Evolutionary conservation across 2,113 vertebrate genomes (phyloP), one percentile per base, ranked within the genome.

Genomic region (Eretmochelys imbricata): DNA sequence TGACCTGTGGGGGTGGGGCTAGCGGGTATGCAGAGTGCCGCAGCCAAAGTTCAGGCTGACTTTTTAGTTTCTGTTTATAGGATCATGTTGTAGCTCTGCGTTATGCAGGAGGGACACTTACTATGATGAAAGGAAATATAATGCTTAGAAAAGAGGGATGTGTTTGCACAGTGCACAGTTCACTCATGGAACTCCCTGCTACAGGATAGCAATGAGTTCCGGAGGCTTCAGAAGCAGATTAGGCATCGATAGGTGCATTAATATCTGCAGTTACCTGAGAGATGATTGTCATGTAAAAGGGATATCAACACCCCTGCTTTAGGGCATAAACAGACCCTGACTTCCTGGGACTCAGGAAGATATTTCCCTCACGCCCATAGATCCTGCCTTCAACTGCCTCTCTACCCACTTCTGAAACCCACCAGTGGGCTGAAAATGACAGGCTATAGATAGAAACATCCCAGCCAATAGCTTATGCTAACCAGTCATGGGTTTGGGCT

Each of bases 261-360:
- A 20, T 72, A 22, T 38, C n/a, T 0, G 0, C 8, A 4, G 25
- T 54, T 49, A 6, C 19, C 62, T 65, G 69, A 65, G 55, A 79
- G 50, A 46, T 2, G 12, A 38, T 35, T 38, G 65, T 20, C 65
- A 38, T 72, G 72, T 2, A n/a, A 25, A n/a, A 72, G 81, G 85
- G 19, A 31, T 53, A 62, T 1, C 31, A n/a, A 12, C 38, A 2
- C n/a, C 69, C 55, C 2, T 3, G 5, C 3, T 80, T 22, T 35
- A 0, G 2, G 89, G 2, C 19, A 35, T 14, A 4, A 0, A 8
- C 11, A 1, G 27, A 14, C 35, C 14, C 11, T 5, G 49, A 29
- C 53, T 54, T 38, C 31, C n/a, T 24, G 17, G 65, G n/a, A 38
- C 4, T n/a, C 5, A 24, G 78, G 86, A 19, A 24, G 13, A 42